phyloP scores from a whole-genome alignment of 2,113 vertebrate species.

The Plecotus auritus region DNA sequence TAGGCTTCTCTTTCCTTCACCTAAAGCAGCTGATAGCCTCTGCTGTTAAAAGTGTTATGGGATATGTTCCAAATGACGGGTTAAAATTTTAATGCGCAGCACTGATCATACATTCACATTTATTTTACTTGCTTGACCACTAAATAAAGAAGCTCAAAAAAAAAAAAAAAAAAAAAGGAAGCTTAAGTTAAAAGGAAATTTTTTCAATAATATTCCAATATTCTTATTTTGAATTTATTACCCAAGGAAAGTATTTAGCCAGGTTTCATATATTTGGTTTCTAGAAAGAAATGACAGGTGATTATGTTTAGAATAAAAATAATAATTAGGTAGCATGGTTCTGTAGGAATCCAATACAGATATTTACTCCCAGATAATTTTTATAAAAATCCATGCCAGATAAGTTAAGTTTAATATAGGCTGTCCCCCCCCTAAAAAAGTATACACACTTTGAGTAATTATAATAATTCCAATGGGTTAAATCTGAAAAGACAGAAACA shows the following conservation, averaged over 20 bases:
- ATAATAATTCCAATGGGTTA: too few relatives aligned
- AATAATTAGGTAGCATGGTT: neutral
- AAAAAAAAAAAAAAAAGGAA: neutral
- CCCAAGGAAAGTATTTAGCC: neutral
- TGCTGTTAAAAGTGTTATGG: neutral
- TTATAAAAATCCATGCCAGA: neutral
- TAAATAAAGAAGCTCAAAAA: neutral
- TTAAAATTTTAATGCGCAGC: neutral
- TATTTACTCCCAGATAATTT: conserved; percentile 27
- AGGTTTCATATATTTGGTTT: neutral
- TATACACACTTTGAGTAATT: too few relatives aligned
- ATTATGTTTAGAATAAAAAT: neutral
- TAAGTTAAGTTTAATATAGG: neutral
- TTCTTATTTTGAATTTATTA: conserved; percentile 29
- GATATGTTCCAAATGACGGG: neutral
- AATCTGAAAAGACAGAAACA: too few relatives aligned
- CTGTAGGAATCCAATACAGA: neutral
- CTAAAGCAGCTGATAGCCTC: neutral
- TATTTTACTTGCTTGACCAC: conserved; percentile 15
- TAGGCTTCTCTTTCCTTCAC: neutral
- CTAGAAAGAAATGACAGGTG: neutral
- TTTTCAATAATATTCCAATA: neutral
- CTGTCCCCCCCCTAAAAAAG: too few relatives aligned
- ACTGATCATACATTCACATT: neutral
- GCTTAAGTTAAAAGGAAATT: neutral